Conservation (phyloP, 1,140 invertebrate genomes). For the Achatina immaculata region DNA sequence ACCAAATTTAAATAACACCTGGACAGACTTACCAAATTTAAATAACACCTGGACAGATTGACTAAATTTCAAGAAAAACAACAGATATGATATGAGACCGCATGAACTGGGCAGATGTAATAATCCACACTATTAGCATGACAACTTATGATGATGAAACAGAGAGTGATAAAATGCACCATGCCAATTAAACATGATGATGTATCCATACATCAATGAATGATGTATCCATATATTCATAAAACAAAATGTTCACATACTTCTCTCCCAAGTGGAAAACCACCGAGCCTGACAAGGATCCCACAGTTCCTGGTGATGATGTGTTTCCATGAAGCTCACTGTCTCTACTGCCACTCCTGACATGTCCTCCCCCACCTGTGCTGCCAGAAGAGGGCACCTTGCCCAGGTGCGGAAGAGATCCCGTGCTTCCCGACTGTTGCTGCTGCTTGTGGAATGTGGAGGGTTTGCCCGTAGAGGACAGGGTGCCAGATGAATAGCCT, state of each 20-base stretch:
- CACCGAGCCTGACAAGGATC: conserved; percentile 2
- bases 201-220: neutral
- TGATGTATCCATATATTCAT: neutral
- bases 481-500: neutral
- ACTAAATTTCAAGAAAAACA: too few species aligned
- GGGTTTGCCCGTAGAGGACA: neutral
- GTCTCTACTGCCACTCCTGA: conserved; percentile 13
- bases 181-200: neutral
- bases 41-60: too few species aligned
- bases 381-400: neutral
- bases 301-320: neutral
- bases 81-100: too few species aligned
- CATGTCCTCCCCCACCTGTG: neutral
- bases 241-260: neutral
- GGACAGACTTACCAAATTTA: too few species aligned
- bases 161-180: too few species aligned
- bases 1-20: too few species aligned
- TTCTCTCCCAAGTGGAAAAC: conserved; percentile 30
- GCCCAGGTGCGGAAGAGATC: conserved; percentile 31
- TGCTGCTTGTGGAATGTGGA: conserved; percentile 36
- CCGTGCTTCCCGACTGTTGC: conserved; percentile 23
- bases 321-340: conserved; percentile 7
- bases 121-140: too few species aligned
- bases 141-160: too few species aligned
- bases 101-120: too few species aligned